These are phyloP conservation scores for Melanargia galathea DNA, from an alignment of 2,888 invertebrate species.

Conservation along the genomic window DNA sequence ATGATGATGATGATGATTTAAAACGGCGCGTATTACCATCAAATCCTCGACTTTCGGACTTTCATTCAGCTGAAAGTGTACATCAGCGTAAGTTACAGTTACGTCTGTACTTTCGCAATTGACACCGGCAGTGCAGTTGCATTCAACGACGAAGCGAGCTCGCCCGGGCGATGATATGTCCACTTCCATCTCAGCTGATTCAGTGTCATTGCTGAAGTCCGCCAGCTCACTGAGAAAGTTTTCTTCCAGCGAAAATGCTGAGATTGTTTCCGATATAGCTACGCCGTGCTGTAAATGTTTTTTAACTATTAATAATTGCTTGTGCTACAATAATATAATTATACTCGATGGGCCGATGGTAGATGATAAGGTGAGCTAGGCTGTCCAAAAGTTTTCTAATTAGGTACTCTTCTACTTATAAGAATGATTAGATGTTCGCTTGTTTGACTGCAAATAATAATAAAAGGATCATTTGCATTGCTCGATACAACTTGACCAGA, in stretches of 20 bases:
- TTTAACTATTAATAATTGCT: no score
- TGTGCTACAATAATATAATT: no score
- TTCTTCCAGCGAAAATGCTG: constrained; percentile 59
- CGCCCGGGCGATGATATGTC: constrained; percentile 49
- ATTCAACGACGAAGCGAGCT: constrained; percentile 53
- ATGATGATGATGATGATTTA: no score
- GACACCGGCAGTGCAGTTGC: constrained; percentile 2
- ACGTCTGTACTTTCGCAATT: constrained; percentile 2
- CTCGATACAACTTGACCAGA: no score
- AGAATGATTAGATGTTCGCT: background rate
- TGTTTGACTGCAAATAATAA: background rate
- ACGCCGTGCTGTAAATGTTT: constrained; percentile 55
- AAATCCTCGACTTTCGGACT: constrained; percentile 1
- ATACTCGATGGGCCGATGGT: no score
- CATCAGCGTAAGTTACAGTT: constrained; percentile 4
- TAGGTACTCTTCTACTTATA: no score
- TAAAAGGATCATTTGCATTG: no score
- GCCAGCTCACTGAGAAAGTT: constrained; percentile 61
- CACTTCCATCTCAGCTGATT: constrained; percentile 50
- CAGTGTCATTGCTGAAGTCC: constrained; percentile 61
- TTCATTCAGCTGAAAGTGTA: constrained; percentile 8
- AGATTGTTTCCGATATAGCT: constrained; percentile 51
- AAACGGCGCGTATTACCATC: background rate
- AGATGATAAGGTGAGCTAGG: no score
- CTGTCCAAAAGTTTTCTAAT: no score